A percentile compares a stretch with the other conserved stretches of the same genome.
phyloP scores from a whole-genome alignment of 1,140 invertebrate genomes.

The Aphidius gifuensis region DNA sequence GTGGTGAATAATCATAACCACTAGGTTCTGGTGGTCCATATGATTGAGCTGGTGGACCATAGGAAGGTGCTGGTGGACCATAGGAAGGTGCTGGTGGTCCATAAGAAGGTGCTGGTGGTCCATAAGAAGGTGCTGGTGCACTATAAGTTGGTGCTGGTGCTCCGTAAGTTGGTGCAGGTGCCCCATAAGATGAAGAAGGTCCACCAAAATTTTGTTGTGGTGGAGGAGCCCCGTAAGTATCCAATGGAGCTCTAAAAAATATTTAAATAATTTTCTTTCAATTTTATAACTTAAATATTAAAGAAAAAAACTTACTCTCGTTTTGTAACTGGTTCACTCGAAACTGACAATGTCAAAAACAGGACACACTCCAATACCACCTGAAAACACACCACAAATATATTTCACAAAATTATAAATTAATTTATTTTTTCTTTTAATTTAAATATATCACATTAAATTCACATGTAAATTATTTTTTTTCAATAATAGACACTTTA shows the following conservation, averaged over 20 bases:
- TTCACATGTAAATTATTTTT: background rate
- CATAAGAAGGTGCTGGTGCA: slow-evolving; percentile 21
- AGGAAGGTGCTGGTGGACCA: slow-evolving; percentile 32
- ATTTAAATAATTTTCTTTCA: slow-evolving; percentile 3
- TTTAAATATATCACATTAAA: slow-evolving; percentile 21
- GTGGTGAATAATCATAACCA: slow-evolving; percentile 32
- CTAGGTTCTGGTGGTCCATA: slow-evolving; percentile 19
- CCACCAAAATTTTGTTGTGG: slow-evolving; percentile 4
- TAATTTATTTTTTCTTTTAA: background rate
- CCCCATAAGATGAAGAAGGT: background rate
- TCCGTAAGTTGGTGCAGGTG: slow-evolving; percentile 24
- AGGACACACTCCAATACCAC: slow-evolving; percentile 48
- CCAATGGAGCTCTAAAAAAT: slow-evolving; percentile 24
- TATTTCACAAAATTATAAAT: slow-evolving; percentile 9
- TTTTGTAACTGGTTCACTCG: slow-evolving; percentile 46
- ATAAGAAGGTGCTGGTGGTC: slow-evolving; percentile 30
- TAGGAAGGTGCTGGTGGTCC: slow-evolving; percentile 38
- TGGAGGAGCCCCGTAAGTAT: background rate
- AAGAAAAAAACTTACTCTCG: slow-evolving; percentile 46
- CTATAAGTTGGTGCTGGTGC: slow-evolving; percentile 24
- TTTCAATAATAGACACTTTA: background rate
- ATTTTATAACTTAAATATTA: slow-evolving; percentile 9
- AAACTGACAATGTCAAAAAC: slow-evolving; percentile 34
- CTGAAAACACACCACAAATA: slow-evolving; percentile 38
- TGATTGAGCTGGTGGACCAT: slow-evolving; percentile 33